Base-by-base conservation (phyloP, 2,113 vertebrate genomes). In the Pollachius pollachius region DNA sequence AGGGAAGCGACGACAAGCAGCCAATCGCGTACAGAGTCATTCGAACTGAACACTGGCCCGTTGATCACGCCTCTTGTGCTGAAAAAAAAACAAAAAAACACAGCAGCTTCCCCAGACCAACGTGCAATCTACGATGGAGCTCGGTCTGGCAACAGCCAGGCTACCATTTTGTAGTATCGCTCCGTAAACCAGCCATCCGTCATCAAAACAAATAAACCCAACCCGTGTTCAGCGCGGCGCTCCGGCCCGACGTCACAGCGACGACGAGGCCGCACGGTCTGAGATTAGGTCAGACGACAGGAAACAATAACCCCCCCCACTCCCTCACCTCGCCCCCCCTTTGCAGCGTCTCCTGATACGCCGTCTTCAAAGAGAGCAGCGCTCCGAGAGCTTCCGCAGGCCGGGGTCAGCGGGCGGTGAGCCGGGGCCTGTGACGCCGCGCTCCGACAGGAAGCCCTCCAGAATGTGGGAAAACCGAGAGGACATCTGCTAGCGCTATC, bases 401-500 rank as follows among this genome's bases (percentile, higher is more conserved):
- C 25, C 83, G 41, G 82, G 88, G 90, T 92, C 90, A 92, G 90
- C 88, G 91, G 90, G 87, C 79, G 81, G 82, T 84, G 84, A 88
- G 89, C 85, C 86, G 64, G 89, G 87, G 90, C 89, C 85, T 85
- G 88, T 89, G 90, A 89, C 86, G 23, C 71, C 79, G 73, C 84
- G 85, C 85, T 90, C 81, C 75, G 77, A 84, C 88, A 89, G 89
- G 90, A 91, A 90, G 86, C 74, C 83, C 52, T 85, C 83, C 87
- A 87, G 88, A 90, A 82, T 86, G 85, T 85, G 89, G 86, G 80
- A 79, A 79, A 90, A 89, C 87, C 89, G 75, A 88, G 84, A 89
- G 86, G 88, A 91, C 90, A 92, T 93, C 91, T 93, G 92, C 84
- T 88, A 81, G 79, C 70, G 68, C 87, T 77, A 92, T 92, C 88